Conservation (phyloP, 2,888 invertebrate species). For the Chaetoderma sp. region DNA sequence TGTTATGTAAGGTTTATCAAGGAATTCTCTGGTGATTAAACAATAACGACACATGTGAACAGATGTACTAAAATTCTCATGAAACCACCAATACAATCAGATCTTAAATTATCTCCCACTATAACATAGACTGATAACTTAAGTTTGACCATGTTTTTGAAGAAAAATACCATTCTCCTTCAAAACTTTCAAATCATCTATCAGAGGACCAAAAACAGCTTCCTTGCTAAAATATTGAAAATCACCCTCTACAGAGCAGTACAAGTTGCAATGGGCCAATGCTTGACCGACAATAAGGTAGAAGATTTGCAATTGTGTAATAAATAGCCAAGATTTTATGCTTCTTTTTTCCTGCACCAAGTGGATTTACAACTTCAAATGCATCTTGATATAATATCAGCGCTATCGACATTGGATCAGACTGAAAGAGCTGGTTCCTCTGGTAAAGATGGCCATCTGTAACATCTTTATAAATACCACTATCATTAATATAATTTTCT, state of each 20-base stretch:
- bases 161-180: not conserved
- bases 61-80: conserved; percentile 6
- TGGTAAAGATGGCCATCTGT: too few species aligned
- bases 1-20: too few species aligned
- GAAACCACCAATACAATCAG: conserved; percentile 6
- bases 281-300: not conserved
- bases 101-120: conserved; percentile 10
- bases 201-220: not conserved
- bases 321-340: not conserved
- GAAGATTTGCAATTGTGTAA: not conserved
- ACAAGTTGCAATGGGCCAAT: conserved; percentile 6
- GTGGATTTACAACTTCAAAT: conserved; percentile 4
- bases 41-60: conserved; percentile 11
- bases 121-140: not conserved
- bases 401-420: not conserved
- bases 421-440: too few species aligned
- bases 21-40: conserved; percentile 4
- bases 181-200: not conserved
- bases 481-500: too few species aligned
- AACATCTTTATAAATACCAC: too few species aligned
- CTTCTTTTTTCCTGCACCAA: not conserved
- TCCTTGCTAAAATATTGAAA: conserved; percentile 3
- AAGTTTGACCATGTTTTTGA: not conserved
- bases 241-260: not conserved
- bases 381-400: not conserved